phyloP scores from a whole-genome alignment of 1,140 invertebrate species.

The Odontomachus brunneus region DNA sequence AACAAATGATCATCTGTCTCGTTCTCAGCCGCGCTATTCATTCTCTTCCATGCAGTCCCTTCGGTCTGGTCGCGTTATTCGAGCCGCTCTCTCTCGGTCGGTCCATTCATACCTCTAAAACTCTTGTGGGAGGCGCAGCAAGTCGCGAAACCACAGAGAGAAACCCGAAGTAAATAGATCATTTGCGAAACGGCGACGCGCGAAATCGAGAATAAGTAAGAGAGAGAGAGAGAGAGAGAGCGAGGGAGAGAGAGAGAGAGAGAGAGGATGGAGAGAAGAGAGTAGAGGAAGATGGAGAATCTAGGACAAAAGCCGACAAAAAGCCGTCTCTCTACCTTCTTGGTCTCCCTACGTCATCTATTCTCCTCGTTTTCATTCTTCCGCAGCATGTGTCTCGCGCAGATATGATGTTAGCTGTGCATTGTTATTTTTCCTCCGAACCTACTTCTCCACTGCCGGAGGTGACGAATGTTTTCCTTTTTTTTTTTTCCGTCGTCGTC shows the following conservation, averaged over 20 bases:
- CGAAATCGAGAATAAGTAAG: slow-evolving; percentile 28
- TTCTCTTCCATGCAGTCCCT: background rate
- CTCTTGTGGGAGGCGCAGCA: slow-evolving; percentile 2
- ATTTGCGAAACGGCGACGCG: slow-evolving; percentile 56
- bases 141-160: slow-evolving; percentile 7
- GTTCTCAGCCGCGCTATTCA: background rate
- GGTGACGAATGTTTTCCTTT: slow-evolving; percentile 60
- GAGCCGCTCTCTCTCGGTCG: background rate
- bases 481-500: slow-evolving; percentile 15
- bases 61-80: background rate
- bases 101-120: slow-evolving; percentile 30
- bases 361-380: slow-evolving; percentile 61
- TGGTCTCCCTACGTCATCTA: slow-evolving; percentile 20
- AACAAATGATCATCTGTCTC: slow-evolving; percentile 1
- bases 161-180: slow-evolving; percentile 50
- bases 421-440: slow-evolving; percentile 63
- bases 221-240: background rate
- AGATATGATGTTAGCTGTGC: slow-evolving; percentile 53
- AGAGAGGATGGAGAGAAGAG: background rate
- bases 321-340: background rate
- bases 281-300: background rate
- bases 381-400: slow-evolving; percentile 58
- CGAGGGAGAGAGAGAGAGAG: slow-evolving; percentile 39
- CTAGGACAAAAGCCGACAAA: slow-evolving; percentile 34
- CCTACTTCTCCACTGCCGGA: background rate